These are phyloP conservation scores for Megaptera novaeangliae DNA, from an alignment of 2,113 vertebrate genomes.

Conservation along the genomic window DNA sequence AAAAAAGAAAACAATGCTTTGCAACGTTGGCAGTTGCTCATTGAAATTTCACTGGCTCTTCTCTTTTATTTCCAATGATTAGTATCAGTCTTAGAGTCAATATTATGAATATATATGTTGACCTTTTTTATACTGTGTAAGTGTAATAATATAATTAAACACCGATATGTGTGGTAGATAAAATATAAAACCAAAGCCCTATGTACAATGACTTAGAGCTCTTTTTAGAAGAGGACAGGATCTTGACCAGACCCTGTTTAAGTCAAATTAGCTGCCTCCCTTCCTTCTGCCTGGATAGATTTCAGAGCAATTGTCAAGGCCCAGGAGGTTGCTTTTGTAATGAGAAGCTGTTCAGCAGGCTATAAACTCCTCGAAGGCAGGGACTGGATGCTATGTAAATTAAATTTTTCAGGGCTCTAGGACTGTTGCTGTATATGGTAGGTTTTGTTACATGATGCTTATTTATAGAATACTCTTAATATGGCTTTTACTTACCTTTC, in stretches of 20 bases:
- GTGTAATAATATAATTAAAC: not conserved
- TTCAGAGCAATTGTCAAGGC: not conserved
- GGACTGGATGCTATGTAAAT: not conserved
- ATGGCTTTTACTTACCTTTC: not conserved
- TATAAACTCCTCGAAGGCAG: not conserved
- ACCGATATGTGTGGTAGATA: not conserved
- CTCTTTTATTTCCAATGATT: not conserved
- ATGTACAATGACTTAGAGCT: not conserved
- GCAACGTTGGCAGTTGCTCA: not conserved
- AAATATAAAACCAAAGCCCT: not conserved
- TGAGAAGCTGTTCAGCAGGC: not conserved
- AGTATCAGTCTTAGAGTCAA: not conserved
- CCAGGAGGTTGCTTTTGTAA: not conserved
- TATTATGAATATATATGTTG: too few relatives aligned
- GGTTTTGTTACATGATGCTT: not conserved
- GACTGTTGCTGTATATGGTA: not conserved
- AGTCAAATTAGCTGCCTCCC: not conserved
- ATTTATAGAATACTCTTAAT: not conserved
- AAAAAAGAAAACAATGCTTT: not conserved
- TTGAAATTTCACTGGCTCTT: not conserved
- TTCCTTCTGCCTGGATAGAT: not conserved
- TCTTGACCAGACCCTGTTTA: not conserved
- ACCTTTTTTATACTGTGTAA: not conserved
- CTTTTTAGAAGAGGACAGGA: not conserved
- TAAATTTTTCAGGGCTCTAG: not conserved